phyloP scores from a whole-genome alignment of 2,797 vertebrate genomes.

The Apogon talboti region DNA sequence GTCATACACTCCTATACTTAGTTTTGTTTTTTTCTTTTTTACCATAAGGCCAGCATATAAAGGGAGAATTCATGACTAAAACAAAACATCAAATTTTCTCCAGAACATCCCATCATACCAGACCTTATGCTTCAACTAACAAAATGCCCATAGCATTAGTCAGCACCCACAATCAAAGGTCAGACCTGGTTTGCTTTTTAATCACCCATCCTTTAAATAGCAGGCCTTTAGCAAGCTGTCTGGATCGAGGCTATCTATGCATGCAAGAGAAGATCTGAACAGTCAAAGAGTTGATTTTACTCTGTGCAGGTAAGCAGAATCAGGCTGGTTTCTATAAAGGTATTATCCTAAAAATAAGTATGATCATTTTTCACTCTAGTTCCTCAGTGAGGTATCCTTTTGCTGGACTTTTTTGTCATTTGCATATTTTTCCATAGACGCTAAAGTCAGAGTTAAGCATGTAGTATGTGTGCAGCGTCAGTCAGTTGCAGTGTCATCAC shows the following conservation, averaged over 20 bases:
- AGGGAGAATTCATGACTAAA: slow-evolving; percentile 55
- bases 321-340: slow-evolving; percentile 13
- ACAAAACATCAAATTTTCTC: slow-evolving; percentile 50
- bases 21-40: slow-evolving; percentile 19
- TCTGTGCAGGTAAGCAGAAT: slow-evolving; percentile 37
- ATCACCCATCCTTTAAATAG: slow-evolving; percentile 81
- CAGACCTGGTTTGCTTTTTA: slow-evolving; percentile 78
- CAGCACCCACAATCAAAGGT: slow-evolving; percentile 78
- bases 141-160: slow-evolving; percentile 74
- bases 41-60: slow-evolving; percentile 21
- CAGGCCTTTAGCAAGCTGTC: slow-evolving; percentile 57
- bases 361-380: background rate
- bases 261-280: slow-evolving; percentile 49
- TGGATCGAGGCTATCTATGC: slow-evolving; percentile 61
- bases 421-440: slow-evolving; percentile 1
- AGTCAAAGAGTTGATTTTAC: slow-evolving; percentile 49
- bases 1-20: background rate
- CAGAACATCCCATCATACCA: slow-evolving; percentile 39
- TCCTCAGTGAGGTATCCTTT: background rate
- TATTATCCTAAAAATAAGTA: slow-evolving; percentile 11
- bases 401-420: slow-evolving; percentile 4
- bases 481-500: slow-evolving; percentile 1
- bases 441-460: background rate
- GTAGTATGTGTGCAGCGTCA: slow-evolving; percentile 3
- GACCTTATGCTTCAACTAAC: slow-evolving; percentile 62